These are phyloP conservation scores for Helarctos malayanus DNA, from an alignment of 2,797 vertebrate species.

Conservation along the genomic window DNA sequence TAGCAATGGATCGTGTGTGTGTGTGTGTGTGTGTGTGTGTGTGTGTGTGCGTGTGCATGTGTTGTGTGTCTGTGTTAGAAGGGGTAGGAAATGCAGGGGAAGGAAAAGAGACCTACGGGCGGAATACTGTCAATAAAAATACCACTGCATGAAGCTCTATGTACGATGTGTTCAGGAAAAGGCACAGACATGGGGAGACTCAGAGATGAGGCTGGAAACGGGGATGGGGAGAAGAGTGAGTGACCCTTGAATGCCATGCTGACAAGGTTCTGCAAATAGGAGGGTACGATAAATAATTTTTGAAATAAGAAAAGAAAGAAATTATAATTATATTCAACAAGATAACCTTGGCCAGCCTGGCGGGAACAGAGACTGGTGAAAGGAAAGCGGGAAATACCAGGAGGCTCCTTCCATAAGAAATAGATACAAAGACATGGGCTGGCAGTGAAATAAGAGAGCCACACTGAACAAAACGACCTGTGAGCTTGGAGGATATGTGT, in stretches of 20 bases:
- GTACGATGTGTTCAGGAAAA: not conserved
- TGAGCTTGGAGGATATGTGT: not conserved
- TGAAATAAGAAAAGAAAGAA: not conserved
- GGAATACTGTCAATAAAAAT: not conserved
- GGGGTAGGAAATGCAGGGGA: not conserved
- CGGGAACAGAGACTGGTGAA: not conserved
- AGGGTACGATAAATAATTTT: not conserved
- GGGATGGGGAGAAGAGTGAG: not conserved
- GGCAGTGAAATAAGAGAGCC: not conserved
- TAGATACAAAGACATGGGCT: not conserved
- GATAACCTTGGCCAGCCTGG: not conserved
- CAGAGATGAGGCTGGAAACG: not conserved
- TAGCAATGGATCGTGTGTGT: not conserved
- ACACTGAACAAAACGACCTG: not conserved
- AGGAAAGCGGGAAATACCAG: not conserved
- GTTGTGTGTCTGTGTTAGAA: not conserved
- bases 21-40: not conserved
- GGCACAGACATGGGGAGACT: not conserved
- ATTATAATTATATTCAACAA: constrained; percentile 15
- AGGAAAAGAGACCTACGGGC: not conserved
- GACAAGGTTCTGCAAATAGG: not conserved
- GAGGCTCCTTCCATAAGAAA: not conserved
- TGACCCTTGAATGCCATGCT: not conserved
- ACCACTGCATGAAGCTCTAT: not conserved
- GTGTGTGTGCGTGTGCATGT: not conserved